A percentile compares a stretch with the other conserved stretches of the same genome.
Evolutionary conservation across 2,113 vertebrate genomes (phyloP).

Genomic region (Antidorcas marsupialis): DNA sequence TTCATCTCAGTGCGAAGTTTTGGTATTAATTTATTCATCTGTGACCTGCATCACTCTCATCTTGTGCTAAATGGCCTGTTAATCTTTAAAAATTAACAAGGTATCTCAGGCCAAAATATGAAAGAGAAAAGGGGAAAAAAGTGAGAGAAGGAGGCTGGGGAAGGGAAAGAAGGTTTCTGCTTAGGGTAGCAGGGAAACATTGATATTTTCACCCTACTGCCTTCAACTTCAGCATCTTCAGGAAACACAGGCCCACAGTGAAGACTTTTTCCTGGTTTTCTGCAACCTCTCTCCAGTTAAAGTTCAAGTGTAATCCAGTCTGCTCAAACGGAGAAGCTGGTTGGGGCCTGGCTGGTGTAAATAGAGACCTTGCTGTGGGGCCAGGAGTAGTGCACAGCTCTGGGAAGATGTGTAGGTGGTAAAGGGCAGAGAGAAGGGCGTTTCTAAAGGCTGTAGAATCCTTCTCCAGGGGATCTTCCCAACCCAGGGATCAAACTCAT

Average conservation of each 20-base stretch:
- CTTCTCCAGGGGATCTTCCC: too few species aligned
- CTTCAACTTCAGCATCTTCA: constrained; percentile 6
- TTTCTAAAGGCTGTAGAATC: constrained; percentile 51
- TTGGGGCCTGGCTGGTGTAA: constrained; percentile 52
- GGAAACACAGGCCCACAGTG: neutral
- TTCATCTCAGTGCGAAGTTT: constrained; percentile 73
- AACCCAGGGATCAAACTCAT: too few species aligned
- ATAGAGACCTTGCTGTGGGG: constrained; percentile 34
- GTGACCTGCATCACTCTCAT: constrained; percentile 52
- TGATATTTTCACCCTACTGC: constrained; percentile 44
- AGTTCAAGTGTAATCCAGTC: neutral
- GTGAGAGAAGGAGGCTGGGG: neutral
- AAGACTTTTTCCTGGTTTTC: neutral
- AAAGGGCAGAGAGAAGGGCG: constrained; percentile 45
- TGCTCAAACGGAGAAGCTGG: constrained; percentile 34
- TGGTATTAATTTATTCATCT: constrained; percentile 75
- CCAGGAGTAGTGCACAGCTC: constrained; percentile 16
- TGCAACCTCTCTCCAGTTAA: neutral
- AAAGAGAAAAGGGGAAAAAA: neutral
- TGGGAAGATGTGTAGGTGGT: constrained; percentile 48
- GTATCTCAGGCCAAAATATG: constrained; percentile 70
- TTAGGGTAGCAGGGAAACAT: neutral
- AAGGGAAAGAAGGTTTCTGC: neutral
- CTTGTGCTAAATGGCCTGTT: constrained; percentile 78
- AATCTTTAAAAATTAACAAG: constrained; percentile 83